Evolutionary conservation across 2,113 vertebrate species (phyloP).

Genomic region (Edolisoma coerulescens): DNA sequence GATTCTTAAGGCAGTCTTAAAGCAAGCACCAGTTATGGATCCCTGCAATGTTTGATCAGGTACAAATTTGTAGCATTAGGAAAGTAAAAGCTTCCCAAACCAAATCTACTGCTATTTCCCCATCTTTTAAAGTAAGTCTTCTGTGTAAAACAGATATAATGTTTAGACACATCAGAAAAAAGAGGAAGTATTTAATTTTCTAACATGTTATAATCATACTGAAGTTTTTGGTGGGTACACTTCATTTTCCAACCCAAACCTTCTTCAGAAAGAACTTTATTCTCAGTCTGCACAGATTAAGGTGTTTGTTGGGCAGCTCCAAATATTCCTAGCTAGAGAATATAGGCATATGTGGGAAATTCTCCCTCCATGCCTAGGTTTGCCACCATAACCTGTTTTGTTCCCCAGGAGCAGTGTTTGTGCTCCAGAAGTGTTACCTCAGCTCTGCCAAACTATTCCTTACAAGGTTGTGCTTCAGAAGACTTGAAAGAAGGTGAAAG

Average conservation of each 20-base stretch:
- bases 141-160: background rate
- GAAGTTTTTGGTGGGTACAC: background rate
- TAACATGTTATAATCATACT: fast-evolving
- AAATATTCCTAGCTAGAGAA: background rate
- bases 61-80: background rate
- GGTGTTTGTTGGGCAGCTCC: background rate
- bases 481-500: background rate
- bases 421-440: background rate
- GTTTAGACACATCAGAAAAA: background rate
- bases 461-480: background rate
- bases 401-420: background rate
- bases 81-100: background rate
- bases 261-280: background rate
- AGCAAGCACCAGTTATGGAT: background rate
- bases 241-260: background rate
- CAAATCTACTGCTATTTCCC: background rate
- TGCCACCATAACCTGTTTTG: background rate
- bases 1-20: background rate
- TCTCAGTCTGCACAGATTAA: background rate
- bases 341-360: background rate
- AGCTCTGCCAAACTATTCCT: background rate
- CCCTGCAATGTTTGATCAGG: background rate
- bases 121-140: background rate
- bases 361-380: background rate
- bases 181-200: background rate